Conservation (phyloP, 1,140 invertebrate genomes). For the Aphaenogaster ashmeadi region DNA sequence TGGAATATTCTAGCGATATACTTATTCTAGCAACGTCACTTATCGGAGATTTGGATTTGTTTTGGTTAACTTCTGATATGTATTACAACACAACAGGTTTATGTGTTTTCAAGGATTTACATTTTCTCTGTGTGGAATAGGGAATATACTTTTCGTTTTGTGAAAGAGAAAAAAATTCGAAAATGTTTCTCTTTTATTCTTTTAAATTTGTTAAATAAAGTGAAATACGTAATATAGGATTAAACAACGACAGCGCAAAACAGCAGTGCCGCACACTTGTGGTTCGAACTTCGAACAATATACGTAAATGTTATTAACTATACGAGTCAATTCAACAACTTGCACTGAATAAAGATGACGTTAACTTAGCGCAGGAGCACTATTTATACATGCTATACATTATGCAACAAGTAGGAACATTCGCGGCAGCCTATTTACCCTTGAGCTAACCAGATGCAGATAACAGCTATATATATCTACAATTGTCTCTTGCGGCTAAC, state of each 20-base stretch:
- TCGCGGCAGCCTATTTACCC: constrained; percentile 33
- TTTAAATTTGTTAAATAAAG: neutral
- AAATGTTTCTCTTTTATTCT: neutral
- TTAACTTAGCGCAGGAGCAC: neutral
- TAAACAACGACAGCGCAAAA: neutral
- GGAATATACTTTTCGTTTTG: neutral
- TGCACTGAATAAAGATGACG: constrained; percentile 20
- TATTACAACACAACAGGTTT: neutral
- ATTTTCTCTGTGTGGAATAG: neutral
- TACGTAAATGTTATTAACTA: neutral
- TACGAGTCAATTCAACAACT: neutral
- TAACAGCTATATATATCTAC: constrained; percentile 12
- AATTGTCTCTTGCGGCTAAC: constrained; percentile 24
- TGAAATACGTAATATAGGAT: neutral
- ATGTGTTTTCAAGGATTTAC: neutral
- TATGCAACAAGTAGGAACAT: constrained; percentile 53
- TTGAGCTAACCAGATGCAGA: constrained; percentile 21
- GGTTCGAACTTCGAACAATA: neutral
- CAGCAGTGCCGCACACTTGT: neutral
- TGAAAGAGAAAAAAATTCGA: neutral
- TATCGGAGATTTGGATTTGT: neutral
- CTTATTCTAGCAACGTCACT: neutral
- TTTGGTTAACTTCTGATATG: neutral
- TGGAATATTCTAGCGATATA: constrained; percentile 13
- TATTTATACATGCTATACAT: neutral